Evolutionary conservation across 2,797 vertebrate genomes (phyloP).

Genomic region (Eulemur albifrons): DNA sequence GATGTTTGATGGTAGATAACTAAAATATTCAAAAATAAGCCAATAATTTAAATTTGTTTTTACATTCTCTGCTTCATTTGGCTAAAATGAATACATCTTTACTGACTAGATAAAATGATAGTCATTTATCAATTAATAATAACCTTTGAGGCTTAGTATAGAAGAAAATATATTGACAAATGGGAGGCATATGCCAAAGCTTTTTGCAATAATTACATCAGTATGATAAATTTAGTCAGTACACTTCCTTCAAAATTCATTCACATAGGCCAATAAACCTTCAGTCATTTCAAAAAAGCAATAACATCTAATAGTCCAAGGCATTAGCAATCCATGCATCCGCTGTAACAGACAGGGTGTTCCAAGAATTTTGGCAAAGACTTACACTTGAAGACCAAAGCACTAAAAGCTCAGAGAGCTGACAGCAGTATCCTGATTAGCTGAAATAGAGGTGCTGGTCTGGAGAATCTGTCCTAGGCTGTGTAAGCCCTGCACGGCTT

Average conservation of each 20-base stretch:
- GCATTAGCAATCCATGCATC: neutral
- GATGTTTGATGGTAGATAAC: slow-evolving; percentile 9
- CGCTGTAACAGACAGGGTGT: neutral
- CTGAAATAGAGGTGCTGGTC: neutral
- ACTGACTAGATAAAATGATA: slow-evolving; percentile 5
- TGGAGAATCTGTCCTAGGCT: neutral
- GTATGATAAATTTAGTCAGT: slow-evolving; percentile 12
- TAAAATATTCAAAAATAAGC: slow-evolving; percentile 30
- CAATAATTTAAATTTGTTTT: neutral
- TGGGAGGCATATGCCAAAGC: neutral
- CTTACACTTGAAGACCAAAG: neutral
- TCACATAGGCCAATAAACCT: neutral
- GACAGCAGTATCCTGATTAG: neutral
- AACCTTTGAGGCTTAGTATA: slow-evolving; percentile 29
- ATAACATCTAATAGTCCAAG: neutral
- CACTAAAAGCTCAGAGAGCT: neutral
- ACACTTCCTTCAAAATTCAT: slow-evolving; percentile 27
- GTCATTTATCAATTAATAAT: slow-evolving; percentile 45
- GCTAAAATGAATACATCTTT: slow-evolving; percentile 13
- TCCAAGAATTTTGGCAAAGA: neutral
- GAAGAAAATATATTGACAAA: slow-evolving; percentile 32
- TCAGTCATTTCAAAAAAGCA: neutral
- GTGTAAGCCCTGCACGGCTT: neutral
- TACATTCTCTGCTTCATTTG: slow-evolving; percentile 41
- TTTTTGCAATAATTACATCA: slow-evolving; percentile 41